Percentiles rank a stretch among this genome's conserved stretches.
Conservation (phyloP, 2,113 vertebrate genomes). For the Megaceryle torquata region DNA sequence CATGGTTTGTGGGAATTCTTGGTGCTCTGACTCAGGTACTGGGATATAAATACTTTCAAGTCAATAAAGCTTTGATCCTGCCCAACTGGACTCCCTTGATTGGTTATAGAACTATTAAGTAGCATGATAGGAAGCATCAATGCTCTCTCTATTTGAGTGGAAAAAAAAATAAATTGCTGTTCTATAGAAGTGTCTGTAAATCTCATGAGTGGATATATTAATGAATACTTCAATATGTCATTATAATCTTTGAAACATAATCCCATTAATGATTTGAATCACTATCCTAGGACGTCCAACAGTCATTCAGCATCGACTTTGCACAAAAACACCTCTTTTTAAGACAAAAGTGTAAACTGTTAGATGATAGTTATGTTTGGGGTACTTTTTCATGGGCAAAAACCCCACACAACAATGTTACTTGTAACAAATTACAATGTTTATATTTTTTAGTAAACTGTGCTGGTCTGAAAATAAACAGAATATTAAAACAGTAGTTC, state of each 20-base stretch:
- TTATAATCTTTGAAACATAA: background rate
- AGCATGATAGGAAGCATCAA: background rate
- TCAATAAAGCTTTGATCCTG: background rate
- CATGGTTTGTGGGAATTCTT: background rate
- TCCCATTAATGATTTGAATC: background rate
- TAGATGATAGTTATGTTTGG: background rate
- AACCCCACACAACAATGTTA: background rate
- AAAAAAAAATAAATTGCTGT: background rate
- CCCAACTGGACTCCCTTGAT: background rate
- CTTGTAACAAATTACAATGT: background rate
- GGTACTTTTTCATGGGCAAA: background rate
- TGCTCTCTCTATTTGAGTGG: background rate
- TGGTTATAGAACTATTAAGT: background rate
- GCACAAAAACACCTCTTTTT: background rate
- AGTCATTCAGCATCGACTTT: background rate
- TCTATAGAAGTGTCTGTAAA: background rate
- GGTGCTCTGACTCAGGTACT: background rate
- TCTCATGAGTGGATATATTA: background rate
- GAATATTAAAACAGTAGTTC: background rate
- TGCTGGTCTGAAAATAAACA: background rate
- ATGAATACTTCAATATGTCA: background rate
- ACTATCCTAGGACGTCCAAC: background rate
- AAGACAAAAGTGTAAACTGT: background rate
- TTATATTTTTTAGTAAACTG: background rate
- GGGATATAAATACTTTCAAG: background rate